A percentile compares a stretch with the other conserved stretches of the same genome.
Evolutionary conservation across 1,140 invertebrate genomes (phyloP).

Genomic region (Drosophila bocki): DNA sequence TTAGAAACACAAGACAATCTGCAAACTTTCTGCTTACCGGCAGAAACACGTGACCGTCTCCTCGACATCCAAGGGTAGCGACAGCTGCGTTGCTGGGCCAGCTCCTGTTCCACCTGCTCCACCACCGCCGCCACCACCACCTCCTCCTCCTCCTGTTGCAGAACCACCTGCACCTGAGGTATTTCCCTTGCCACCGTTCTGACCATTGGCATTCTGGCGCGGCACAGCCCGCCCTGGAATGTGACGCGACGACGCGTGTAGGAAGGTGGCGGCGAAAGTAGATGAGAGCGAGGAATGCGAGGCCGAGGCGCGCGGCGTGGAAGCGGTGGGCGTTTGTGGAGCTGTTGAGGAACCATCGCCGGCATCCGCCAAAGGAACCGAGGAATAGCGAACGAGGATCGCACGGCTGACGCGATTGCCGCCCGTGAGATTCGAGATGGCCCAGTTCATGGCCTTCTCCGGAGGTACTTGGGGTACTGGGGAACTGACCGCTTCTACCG

Average conservation of each 20-base stretch:
- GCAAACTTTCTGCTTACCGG: slow-evolving; percentile 86
- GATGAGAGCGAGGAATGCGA: slow-evolving; percentile 85
- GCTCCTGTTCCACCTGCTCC: slow-evolving; percentile 15
- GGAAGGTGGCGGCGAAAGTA: slow-evolving; percentile 85
- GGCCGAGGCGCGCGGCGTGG: slow-evolving; percentile 62
- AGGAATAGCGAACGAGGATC: slow-evolving; percentile 83
- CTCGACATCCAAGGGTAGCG: slow-evolving; percentile 88
- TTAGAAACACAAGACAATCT: background rate
- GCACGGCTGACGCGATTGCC: slow-evolving; percentile 83
- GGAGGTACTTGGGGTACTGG: slow-evolving; percentile 6
- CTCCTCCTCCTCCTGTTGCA: background rate
- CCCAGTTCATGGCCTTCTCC: slow-evolving; percentile 78
- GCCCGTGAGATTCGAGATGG: slow-evolving; percentile 82
- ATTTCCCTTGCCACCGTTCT: slow-evolving; percentile 30
- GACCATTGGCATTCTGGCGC: slow-evolving; percentile 53
- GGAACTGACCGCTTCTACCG: slow-evolving; percentile 46
- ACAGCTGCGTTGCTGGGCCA: slow-evolving; percentile 65
- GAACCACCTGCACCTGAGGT: slow-evolving; percentile 16
- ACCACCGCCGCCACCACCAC: background rate
- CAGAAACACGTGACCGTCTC: slow-evolving; percentile 91
- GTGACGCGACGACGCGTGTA: slow-evolving; percentile 70
- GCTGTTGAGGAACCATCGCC: slow-evolving; percentile 70
- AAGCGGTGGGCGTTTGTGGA: slow-evolving; percentile 79
- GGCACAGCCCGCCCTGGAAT: slow-evolving; percentile 75
- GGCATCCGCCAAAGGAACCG: slow-evolving; percentile 72